Evolutionary conservation across 64 coral and sea anemone species (phyloP).

Genomic region (Anthopleura sola): DNA sequence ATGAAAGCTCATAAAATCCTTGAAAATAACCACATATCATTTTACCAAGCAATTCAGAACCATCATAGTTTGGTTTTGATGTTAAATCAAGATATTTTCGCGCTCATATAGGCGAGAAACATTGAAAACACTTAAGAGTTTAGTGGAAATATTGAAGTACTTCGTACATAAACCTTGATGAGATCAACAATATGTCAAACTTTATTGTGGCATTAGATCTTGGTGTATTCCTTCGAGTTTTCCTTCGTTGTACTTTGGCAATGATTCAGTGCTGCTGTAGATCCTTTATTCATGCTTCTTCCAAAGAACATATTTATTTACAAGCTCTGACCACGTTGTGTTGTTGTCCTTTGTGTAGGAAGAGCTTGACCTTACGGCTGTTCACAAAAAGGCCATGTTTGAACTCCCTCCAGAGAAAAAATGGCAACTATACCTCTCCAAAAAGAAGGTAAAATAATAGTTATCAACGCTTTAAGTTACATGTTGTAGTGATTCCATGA

Average conservation of each 20-base stretch:
- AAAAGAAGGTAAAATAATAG: slow-evolving; percentile 79
- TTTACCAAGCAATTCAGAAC: not conserved
- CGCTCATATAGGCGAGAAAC: not conserved
- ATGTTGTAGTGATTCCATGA: not conserved
- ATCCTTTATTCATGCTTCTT: not conserved
- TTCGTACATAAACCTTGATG: slow-evolving; percentile 1
- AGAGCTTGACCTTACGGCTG: slow-evolving; percentile 94
- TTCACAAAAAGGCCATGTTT: slow-evolving; percentile 97
- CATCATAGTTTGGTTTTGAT: not conserved
- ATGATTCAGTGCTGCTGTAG: not conserved
- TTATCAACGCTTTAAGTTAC: not conserved
- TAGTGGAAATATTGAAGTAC: not conserved
- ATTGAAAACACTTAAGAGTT: not conserved
- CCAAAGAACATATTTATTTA: not conserved
- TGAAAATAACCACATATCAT: not conserved
- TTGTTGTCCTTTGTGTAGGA: slow-evolving; percentile 62
- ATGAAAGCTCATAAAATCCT: not conserved
- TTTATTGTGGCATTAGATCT: not conserved
- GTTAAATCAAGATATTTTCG: not conserved
- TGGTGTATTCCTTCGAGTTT: not conserved
- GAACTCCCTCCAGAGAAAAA: slow-evolving; percentile 97
- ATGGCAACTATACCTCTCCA: slow-evolving; percentile 98
- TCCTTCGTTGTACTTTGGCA: not conserved
- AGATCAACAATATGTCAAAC: not conserved
- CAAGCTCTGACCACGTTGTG: not conserved